These are phyloP conservation scores for Apus apus DNA, from an alignment of 2,113 vertebrate genomes.

Conservation along the genomic window DNA sequence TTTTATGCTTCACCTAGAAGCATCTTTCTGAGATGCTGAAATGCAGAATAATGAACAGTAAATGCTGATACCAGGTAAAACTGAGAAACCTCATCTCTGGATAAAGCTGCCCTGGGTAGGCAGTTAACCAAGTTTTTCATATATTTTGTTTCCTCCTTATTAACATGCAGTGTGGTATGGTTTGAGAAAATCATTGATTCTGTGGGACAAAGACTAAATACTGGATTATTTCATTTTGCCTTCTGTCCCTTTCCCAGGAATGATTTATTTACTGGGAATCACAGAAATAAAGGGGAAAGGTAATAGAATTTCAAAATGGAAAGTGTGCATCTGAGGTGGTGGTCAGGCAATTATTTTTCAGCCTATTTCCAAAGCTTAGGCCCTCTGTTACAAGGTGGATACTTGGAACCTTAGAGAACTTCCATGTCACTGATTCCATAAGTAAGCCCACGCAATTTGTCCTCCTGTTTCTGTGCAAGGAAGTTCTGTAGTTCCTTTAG, in stretches of 20 bases:
- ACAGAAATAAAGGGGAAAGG: not conserved
- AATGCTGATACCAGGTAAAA: not conserved
- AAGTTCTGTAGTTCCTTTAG: not conserved
- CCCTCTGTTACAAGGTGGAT: not conserved
- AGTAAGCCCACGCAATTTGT: not conserved
- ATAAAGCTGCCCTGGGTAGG: not conserved
- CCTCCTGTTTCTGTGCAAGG: not conserved
- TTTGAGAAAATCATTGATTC: not conserved
- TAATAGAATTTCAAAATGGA: not conserved
- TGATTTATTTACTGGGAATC: not conserved
- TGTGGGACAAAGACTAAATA: not conserved
- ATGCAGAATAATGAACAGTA: not conserved
- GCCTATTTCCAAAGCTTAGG: not conserved
- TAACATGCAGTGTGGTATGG: not conserved
- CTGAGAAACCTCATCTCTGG: not conserved
- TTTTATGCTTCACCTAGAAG: not conserved
- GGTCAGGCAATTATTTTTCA: not conserved
- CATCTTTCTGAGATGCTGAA: not conserved
- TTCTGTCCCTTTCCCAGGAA: not conserved
- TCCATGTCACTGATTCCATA: not conserved
- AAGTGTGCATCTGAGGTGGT: not conserved
- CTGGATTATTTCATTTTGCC: not conserved
- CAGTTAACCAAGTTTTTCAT: not conserved
- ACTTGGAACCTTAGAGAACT: not conserved
- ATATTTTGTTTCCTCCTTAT: not conserved